phyloP scores from a whole-genome alignment of 1,140 invertebrate genomes.

The Sarcophaga bullata region DNA sequence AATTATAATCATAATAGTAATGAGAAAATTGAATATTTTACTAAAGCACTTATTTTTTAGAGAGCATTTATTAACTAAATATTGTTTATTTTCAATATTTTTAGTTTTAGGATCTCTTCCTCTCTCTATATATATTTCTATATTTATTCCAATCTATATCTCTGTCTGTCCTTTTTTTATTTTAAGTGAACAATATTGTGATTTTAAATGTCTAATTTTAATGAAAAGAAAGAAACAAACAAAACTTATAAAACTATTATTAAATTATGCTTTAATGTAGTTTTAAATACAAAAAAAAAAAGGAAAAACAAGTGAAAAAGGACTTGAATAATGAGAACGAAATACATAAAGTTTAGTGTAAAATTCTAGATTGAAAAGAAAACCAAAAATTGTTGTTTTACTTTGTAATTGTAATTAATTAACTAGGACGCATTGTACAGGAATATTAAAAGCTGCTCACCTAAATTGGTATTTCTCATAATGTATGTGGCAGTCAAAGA shows the following conservation, averaged over 20 bases:
- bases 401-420: no score
- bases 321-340: neutral
- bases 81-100: neutral
- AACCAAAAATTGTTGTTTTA: no score
- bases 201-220: constrained; percentile 26
- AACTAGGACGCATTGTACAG: no score
- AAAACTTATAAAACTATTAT: neutral
- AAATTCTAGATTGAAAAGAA: constrained; percentile 6
- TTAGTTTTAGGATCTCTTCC: neutral
- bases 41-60: constrained; percentile 23
- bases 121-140: neutral
- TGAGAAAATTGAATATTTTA: neutral
- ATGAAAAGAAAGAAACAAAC: neutral
- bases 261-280: constrained; percentile 37
- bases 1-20: neutral
- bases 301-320: constrained; percentile 7
- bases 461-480: no score
- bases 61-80: constrained; percentile 6
- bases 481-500: no score
- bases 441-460: no score
- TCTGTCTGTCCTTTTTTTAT: neutral
- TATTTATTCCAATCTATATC: neutral
- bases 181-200: constrained; percentile 24
- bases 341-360: constrained; percentile 32
- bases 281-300: constrained; percentile 25